Conservation (phyloP, 2,797 vertebrate genomes). For the Ambastaia sidthimunki region DNA sequence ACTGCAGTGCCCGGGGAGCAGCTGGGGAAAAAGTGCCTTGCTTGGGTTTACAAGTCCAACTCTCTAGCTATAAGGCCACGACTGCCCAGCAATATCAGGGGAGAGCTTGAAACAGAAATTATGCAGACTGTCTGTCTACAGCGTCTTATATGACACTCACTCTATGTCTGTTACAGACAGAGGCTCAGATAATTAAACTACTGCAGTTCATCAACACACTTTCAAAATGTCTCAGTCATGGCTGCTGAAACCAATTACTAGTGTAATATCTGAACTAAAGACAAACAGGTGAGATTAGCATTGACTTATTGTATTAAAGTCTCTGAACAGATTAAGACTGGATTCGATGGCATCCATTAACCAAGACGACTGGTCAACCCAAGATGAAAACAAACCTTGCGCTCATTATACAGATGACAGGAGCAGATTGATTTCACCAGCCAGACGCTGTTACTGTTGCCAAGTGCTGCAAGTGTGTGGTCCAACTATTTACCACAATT, state of each 20-base stretch:
- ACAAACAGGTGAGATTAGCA: background rate
- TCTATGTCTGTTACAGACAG: too few species aligned
- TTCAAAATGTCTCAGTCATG: background rate
- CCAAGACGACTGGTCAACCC: background rate
- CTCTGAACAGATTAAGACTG: conserved; percentile 13
- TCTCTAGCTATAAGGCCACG: too few species aligned
- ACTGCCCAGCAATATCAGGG: too few species aligned
- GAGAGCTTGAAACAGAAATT: too few species aligned
- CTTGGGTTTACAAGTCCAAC: too few species aligned
- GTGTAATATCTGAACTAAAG: background rate
- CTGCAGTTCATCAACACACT: too few species aligned
- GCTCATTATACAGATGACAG: conserved; percentile 7
- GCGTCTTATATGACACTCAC: too few species aligned
- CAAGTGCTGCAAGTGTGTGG: background rate
- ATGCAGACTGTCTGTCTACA: too few species aligned
- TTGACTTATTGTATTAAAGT: background rate
- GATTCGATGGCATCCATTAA: background rate
- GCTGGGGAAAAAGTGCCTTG: too few species aligned
- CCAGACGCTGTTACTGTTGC: background rate
- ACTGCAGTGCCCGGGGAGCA: too few species aligned
- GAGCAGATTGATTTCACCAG: background rate
- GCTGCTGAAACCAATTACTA: conserved; percentile 4
- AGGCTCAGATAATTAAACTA: background rate
- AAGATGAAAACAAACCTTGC: conserved; percentile 5
- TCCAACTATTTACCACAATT: too few species aligned